Percentiles rank a stretch among this genome's conserved stretches.
Evolutionary conservation across 2,113 vertebrate species (phyloP).

Genomic region (Sinocyclocheilus maitianheensis): DNA sequence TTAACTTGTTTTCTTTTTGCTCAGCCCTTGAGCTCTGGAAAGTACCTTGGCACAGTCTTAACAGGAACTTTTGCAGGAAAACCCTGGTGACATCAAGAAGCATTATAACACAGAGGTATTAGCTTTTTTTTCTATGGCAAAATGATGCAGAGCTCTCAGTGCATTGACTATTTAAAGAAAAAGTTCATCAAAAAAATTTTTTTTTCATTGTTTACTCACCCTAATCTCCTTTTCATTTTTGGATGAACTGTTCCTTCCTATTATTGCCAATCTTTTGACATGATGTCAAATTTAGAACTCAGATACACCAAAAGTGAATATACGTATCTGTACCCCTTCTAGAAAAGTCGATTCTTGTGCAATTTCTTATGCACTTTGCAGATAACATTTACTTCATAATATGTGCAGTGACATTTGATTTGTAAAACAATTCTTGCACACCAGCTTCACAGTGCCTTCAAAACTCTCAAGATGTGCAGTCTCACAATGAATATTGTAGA

Average conservation of each 20-base stretch:
- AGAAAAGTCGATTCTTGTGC: neutral
- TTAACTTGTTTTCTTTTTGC: slow-evolving; percentile 5
- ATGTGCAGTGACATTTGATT: neutral
- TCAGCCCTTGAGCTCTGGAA: slow-evolving; percentile 38
- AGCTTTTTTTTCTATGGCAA: neutral
- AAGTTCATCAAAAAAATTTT: neutral
- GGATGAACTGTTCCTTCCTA: neutral
- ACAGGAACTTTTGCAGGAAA: slow-evolving; percentile 49
- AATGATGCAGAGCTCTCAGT: neutral
- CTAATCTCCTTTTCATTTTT: too few species aligned
- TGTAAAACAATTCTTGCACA: neutral
- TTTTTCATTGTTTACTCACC: neutral
- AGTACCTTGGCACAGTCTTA: slow-evolving; percentile 46
- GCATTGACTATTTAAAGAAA: neutral
- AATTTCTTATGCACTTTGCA: neutral
- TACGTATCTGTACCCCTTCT: neutral
- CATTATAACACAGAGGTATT: slow-evolving; percentile 2
- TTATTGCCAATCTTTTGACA: neutral
- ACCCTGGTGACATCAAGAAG: slow-evolving; percentile 17
- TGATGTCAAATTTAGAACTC: neutral
- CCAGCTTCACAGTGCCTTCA: neutral
- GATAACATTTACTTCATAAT: neutral
- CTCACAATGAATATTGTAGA: neutral
- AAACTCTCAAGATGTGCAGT: neutral
- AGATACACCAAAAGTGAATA: neutral